These are phyloP conservation scores for Actinia equina DNA, from an alignment of 64 coral and sea anemone genomes.

Conservation along the genomic window DNA sequence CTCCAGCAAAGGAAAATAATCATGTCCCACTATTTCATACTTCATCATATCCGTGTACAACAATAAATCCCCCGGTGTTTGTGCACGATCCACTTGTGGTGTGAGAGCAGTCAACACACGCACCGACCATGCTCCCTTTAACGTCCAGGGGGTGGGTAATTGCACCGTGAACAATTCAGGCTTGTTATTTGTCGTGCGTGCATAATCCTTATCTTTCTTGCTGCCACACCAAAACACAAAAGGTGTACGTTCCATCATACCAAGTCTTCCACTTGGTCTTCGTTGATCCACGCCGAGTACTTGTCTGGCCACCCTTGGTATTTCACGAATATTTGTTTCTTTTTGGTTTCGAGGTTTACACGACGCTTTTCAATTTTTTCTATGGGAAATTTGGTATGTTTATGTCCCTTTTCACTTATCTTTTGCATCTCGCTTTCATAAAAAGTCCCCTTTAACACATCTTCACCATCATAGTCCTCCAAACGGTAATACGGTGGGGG, in stretches of 20 bases:
- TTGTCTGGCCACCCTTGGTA: slow-evolving; percentile 9
- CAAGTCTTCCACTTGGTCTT: neutral
- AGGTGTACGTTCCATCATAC: neutral
- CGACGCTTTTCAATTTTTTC: neutral
- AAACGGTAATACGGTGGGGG: neutral
- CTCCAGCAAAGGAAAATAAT: neutral
- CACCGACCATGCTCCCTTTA: neutral
- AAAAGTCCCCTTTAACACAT: neutral
- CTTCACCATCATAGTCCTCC: neutral
- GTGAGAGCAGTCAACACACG: neutral
- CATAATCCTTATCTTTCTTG: neutral
- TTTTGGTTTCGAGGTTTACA: neutral
- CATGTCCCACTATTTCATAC: neutral
- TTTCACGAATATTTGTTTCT: neutral
- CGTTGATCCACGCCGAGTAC: too few relatives aligned
- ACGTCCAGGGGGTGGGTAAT: neutral
- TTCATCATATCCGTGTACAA: neutral
- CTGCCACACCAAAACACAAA: neutral
- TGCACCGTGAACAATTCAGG: neutral
- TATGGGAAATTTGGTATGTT: neutral
- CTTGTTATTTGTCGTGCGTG: neutral
- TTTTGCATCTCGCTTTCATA: neutral
- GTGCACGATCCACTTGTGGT: neutral
- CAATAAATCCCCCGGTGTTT: neutral
- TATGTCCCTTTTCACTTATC: neutral